A percentile compares a stretch with the other conserved stretches of the same genome.
These are phyloP conservation scores for Bombus terrestris DNA, from an alignment of 1,140 invertebrate species.

Conservation along the genomic window DNA sequence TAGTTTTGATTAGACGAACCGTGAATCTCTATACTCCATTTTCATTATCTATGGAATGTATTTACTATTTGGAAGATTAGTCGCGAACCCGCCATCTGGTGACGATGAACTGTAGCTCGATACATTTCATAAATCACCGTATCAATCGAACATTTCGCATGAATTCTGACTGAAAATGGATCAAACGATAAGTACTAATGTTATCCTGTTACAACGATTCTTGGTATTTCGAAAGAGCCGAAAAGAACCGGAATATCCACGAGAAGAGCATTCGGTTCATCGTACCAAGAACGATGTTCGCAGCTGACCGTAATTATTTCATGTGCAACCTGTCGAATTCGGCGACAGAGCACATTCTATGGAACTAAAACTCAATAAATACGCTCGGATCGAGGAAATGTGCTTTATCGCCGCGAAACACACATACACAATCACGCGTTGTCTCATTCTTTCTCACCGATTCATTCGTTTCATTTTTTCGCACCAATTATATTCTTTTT, in stretches of 20 bases:
- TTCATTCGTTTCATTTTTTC: slow-evolving; percentile 1
- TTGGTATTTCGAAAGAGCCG: not conserved
- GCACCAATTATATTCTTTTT: not conserved
- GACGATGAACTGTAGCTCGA: slow-evolving; percentile 51
- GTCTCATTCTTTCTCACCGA: slow-evolving; percentile 19
- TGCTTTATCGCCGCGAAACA: slow-evolving; percentile 68
- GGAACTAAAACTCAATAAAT: slow-evolving; percentile 74
- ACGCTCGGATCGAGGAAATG: slow-evolving; percentile 71
- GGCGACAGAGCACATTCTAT: slow-evolving; percentile 72
- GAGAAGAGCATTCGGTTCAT: slow-evolving; percentile 53
- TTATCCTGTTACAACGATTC: not conserved
- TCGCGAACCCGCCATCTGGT: slow-evolving; percentile 57
- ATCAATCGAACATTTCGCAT: not conserved
- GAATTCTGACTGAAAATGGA: not conserved
- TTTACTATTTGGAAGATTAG: slow-evolving; percentile 81
- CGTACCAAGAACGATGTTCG: slow-evolving; percentile 57
- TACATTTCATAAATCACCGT: not conserved
- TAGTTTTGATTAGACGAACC: slow-evolving; percentile 77
- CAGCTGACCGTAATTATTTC: slow-evolving; percentile 60
- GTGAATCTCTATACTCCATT: slow-evolving; percentile 43
- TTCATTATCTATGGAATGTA: slow-evolving; percentile 80
- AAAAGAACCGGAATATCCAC: not conserved
- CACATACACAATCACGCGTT: slow-evolving; percentile 28
- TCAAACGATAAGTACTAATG: not conserved
- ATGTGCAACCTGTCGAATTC: slow-evolving; percentile 62